A percentile compares a stretch with the other conserved stretches of the same genome.
phyloP scores from a whole-genome alignment of 2,113 vertebrate species.

The Daboia siamensis region DNA sequence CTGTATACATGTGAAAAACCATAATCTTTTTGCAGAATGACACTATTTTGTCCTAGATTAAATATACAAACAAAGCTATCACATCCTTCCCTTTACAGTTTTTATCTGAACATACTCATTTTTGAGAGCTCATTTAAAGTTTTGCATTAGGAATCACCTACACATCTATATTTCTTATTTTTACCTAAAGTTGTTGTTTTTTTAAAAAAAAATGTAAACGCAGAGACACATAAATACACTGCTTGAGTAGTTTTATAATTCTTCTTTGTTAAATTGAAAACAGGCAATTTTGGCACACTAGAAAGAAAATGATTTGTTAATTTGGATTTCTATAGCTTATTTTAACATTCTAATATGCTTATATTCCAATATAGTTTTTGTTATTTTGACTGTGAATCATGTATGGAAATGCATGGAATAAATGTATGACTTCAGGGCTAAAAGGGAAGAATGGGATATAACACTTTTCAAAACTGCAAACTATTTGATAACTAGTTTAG shows the following conservation, averaged over 20 bases:
- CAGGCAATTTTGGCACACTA: background rate
- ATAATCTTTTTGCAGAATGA: background rate
- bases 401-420: background rate
- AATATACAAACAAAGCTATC: background rate
- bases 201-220: background rate
- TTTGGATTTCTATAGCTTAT: background rate
- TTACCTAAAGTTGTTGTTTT: background rate
- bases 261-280: background rate
- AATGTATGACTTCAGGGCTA: background rate
- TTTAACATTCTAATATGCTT: background rate
- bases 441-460: background rate
- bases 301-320: background rate
- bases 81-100: background rate
- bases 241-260: background rate
- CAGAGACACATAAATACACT: background rate
- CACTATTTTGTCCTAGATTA: no score
- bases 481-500: slow-evolving; percentile 12
- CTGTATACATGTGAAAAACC: background rate
- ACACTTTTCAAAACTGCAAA: background rate
- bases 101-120: background rate
- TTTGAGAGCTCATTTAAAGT: background rate
- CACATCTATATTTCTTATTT: background rate
- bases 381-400: background rate
- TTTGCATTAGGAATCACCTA: background rate
- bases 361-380: background rate